Evolutionary conservation across 2,113 vertebrate genomes (phyloP), one percentile per base, ranked within the genome.

Genomic region (Tupaia tana): DNA sequence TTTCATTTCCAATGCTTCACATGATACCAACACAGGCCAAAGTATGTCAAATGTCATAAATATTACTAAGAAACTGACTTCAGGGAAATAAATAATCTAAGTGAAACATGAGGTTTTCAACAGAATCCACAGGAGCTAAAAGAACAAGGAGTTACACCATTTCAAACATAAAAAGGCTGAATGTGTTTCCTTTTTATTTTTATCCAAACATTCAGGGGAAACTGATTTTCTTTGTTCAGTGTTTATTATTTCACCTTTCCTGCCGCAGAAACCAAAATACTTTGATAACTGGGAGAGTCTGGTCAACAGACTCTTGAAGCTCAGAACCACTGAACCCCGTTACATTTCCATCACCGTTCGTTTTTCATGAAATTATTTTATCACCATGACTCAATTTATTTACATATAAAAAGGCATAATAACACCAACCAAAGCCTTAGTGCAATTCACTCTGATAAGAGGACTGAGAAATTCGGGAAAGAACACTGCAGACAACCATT

Each of bases 241-340:
- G 75, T 97, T 97, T 97, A 96, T 96, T 95, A 97, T 96, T 96
- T 93, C 71, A 94, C 86, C 86, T 95, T 95, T 96, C 89, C 90
- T 95, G 94, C 75, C 84, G 73, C 78, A 94, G 82, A 96, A 96
- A 97, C 24, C 91, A 84, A 96, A 97, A 90, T 14, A 88, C 81
- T 94, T 90, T 54, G 86, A 94, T 61, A 82, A 89, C 69, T 82
- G 43, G 86, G 56, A 92, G 14, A 95, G 74, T 77, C 73, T 81
- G 56, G 25, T 85, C 94, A 96, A 96, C 70, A 93, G 64, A 83
- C 13, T 11, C 67, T 81, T 69, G 34, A 85, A 82, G 64, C 52
- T 90, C 31, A 87, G 86, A 80, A 86, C 3, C 56, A 78, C 71
- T n/a, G n/a, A 59, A 90, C 8, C 58, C 9, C 80, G 58, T 15